Base-by-base conservation (phyloP, 2,888 invertebrate genomes). In the Chesias legatella region DNA sequence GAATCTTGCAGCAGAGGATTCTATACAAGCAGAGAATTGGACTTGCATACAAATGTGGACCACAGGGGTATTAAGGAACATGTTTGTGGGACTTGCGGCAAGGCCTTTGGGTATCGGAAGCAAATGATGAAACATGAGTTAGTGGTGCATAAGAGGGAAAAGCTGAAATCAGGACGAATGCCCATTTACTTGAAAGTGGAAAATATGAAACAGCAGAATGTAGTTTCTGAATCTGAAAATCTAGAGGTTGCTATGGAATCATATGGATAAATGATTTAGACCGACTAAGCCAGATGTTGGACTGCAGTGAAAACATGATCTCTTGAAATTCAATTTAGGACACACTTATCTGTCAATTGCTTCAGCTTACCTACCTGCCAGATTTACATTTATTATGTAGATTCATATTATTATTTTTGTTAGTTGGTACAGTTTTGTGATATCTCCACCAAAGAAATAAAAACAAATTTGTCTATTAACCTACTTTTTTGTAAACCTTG, bases 71-170 rank as follows among this genome's bases (percentile, higher is more conserved):
- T 82, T 9, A 83, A 77, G 33, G 86, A 86, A 0, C 82, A 85
- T 58, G 45, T 75, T 1, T 88, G 86, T 35, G 72, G 71, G 35
- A 48, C 74, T 1, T 88, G 88, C 47, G 78, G 79, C 0, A 85
- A 84, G 51, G 75, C 75, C 1, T 86, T 86, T 70, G 84, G 84
- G 1, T 79, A 81, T 41, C 58, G 81, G 5, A 85, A 81, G 44
- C 83, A 82, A 50, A 74, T 86, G 82, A 82, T 80, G 81, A 84
- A 80, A 56, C 88, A 88, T 58, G 79, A 85, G 37, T 45, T 75
- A 0, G 79, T 70, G 47, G 85, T 85, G 0, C 88, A 88, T 50
- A 85, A 88, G 35, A 64, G 86, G 37, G 70, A 76, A 17, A 88
- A 88, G 45, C 41, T 80, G 1, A 68, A 58, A 38, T 70, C 70